Evolutionary conservation across 2,113 vertebrate species (phyloP).

Genomic region (Crotalus viridis): DNA sequence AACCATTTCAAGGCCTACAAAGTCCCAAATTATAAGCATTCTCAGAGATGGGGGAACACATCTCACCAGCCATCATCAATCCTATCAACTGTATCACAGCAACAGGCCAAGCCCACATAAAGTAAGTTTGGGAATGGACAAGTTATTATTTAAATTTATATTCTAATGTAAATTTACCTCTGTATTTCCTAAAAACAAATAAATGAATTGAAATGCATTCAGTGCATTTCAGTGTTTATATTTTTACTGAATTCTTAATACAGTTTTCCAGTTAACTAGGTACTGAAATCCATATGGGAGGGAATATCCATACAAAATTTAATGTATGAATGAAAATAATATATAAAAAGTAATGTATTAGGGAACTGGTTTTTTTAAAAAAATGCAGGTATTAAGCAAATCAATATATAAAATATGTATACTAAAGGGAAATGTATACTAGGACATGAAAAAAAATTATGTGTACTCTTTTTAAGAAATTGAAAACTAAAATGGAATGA

Average conservation of each 20-base stretch:
- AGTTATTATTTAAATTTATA: neutral
- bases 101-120: conserved; percentile 78
- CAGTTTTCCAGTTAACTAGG: neutral
- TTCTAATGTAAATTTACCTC: neutral
- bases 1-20: conserved; percentile 83
- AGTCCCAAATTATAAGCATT: conserved; percentile 78
- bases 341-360: neutral
- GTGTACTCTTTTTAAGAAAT: neutral
- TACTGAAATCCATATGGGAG: neutral
- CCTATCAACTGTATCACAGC: conserved; percentile 67
- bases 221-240: neutral
- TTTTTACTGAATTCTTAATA: neutral
- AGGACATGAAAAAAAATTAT: neutral
- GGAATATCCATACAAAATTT: neutral
- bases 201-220: neutral
- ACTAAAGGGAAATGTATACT: neutral
- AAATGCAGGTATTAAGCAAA: neutral
- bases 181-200: neutral
- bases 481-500: neutral
- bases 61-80: conserved; percentile 80
- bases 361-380: neutral
- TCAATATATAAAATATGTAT: neutral
- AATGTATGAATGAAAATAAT: neutral
- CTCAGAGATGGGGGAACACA: conserved; percentile 82
- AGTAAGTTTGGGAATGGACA: conserved; percentile 64